Conservation (phyloP, 1,140 invertebrate genomes). For the Drosophila murphyi region DNA sequence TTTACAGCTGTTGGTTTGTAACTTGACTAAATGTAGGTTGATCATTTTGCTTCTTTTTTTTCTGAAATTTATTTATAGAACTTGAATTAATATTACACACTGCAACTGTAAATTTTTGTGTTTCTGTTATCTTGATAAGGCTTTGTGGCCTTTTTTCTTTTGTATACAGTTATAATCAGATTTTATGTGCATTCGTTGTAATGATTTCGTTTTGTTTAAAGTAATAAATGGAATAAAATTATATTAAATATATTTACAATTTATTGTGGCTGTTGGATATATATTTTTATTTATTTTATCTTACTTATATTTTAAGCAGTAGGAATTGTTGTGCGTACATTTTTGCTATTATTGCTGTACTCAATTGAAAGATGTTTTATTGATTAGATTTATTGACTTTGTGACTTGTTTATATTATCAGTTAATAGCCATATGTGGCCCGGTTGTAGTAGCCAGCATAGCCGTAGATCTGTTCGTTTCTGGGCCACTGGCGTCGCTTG, state of each 20-base stretch:
- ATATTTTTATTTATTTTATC: too few relatives aligned
- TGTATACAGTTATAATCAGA: too few relatives aligned
- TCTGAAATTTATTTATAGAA: neutral
- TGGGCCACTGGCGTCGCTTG: slow-evolving; percentile 67
- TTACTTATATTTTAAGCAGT: too few relatives aligned
- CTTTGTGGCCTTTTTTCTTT: too few relatives aligned
- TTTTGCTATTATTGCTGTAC: too few relatives aligned
- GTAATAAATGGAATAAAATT: too few relatives aligned
- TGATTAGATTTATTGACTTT: neutral
- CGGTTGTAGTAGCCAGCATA: slow-evolving; percentile 70
- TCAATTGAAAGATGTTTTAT: too few relatives aligned
- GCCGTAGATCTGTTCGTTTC: slow-evolving; percentile 75
- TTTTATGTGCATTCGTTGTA: too few relatives aligned
- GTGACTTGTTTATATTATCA: neutral
- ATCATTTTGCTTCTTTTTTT: neutral
- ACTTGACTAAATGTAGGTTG: slow-evolving; percentile 21
- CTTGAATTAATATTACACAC: neutral
- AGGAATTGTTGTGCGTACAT: too few relatives aligned
- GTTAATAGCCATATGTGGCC: slow-evolving; percentile 65
- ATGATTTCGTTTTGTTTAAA: too few relatives aligned
- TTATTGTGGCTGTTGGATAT: too few relatives aligned
- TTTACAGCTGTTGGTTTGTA: slow-evolving; percentile 29
- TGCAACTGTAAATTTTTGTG: neutral
- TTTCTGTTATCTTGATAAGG: neutral
- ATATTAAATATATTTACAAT: too few relatives aligned